phyloP scores from a whole-genome alignment of 2,113 vertebrate genomes.

The Callospermophilus lateralis region DNA sequence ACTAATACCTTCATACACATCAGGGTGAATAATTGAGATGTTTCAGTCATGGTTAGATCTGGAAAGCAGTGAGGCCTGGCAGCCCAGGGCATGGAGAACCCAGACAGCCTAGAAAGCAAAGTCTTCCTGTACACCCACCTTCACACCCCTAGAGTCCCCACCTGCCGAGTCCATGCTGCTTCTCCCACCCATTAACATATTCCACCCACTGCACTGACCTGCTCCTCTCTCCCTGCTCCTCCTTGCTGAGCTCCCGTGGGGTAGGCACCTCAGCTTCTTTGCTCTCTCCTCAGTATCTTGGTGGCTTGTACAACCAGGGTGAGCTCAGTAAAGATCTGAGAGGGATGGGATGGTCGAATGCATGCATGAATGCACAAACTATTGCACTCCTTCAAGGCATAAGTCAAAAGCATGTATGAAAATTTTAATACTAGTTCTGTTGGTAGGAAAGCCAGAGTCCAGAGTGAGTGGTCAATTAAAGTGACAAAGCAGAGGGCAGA shows the following conservation, averaged over 20 bases:
- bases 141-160: background rate
- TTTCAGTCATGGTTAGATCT: background rate
- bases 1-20: background rate
- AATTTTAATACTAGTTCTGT: background rate
- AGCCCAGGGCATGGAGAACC: background rate
- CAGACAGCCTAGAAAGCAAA: background rate
- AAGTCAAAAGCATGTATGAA: background rate
- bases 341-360: background rate
- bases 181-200: background rate
- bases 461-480: background rate
- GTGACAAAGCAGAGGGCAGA: background rate
- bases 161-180: fast-evolving
- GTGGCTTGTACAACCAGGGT: background rate
- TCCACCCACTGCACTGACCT: fast-evolving
- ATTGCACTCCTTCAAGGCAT: background rate
- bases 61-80: background rate
- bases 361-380: background rate
- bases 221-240: background rate
- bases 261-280: background rate
- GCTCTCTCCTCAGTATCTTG: background rate
- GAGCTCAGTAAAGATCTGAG: background rate
- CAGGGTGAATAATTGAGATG: background rate
- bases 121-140: background rate
- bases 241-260: background rate
- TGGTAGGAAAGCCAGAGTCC: background rate